These are phyloP conservation scores for Diglossa cyanea DNA, from an alignment of 2,797 vertebrate genomes.

Conservation along the genomic window DNA sequence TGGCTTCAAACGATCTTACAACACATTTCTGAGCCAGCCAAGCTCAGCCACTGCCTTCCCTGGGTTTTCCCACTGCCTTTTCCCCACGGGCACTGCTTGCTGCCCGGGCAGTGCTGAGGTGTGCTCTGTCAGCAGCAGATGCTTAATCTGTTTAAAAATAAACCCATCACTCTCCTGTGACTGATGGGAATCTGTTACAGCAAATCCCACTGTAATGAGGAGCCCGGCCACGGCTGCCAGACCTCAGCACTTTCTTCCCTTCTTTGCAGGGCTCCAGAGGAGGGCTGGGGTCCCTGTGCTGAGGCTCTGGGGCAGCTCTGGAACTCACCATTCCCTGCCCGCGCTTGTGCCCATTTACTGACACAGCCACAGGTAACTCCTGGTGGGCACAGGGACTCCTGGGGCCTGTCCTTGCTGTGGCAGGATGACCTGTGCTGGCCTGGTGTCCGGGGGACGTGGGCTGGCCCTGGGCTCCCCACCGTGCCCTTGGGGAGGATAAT, in stretches of 20 bases:
- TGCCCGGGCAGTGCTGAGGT: neutral
- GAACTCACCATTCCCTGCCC: fast-evolving
- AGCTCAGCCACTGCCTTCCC: fast-evolving
- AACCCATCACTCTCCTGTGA: neutral
- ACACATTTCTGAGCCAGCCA: fast-evolving
- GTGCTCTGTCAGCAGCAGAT: constrained; percentile 35
- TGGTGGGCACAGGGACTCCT: fast-evolving
- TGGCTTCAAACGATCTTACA: neutral
- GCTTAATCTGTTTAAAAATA: constrained; percentile 50
- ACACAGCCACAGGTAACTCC: fast-evolving
- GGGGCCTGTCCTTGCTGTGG: neutral
- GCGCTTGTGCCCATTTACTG: fast-evolving
- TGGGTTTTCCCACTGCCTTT: neutral
- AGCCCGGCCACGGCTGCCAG: neutral
- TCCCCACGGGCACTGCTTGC: neutral
- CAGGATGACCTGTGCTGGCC: fast-evolving
- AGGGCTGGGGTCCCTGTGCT: too few relatives aligned
- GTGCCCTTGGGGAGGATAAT: neutral
- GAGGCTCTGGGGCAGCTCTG: too few relatives aligned
- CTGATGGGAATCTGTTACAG: neutral
- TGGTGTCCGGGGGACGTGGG: fast-evolving
- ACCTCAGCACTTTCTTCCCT: neutral
- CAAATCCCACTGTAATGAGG: neutral
- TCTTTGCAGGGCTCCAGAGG: fast-evolving
- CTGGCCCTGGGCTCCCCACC: fast-evolving